A percentile compares a stretch with the other conserved stretches of the same genome.
phyloP scores from a whole-genome alignment of 1,140 invertebrate species.

The Trachymyrmex cornetzi region DNA sequence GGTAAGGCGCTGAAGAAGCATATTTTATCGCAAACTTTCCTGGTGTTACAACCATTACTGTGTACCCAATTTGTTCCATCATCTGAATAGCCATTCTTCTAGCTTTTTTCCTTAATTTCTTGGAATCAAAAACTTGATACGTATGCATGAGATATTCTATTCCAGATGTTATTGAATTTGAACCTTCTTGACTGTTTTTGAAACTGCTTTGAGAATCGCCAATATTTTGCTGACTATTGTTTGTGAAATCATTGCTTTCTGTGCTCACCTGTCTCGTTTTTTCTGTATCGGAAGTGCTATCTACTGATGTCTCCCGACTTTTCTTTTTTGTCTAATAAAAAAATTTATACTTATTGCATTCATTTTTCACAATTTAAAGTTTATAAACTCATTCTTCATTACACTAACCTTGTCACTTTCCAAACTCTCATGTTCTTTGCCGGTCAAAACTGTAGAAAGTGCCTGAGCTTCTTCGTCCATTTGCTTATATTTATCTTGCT shows the following conservation, averaged over 20 bases:
- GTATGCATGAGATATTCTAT: conserved; percentile 10
- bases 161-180: conserved; percentile 11
- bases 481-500: conserved; percentile 69
- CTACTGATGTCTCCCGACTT: neutral
- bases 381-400: conserved; percentile 11
- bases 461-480: conserved; percentile 69
- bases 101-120: conserved; percentile 66
- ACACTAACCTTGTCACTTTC: neutral
- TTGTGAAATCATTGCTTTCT: conserved; percentile 31
- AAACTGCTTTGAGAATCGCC: neutral
- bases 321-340: conserved; percentile 20
- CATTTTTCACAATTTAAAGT: conserved; percentile 15
- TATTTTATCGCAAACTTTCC: conserved; percentile 90
- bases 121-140: conserved; percentile 3
- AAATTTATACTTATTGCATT: neutral
- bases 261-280: neutral
- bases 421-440: neutral
- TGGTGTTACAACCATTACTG: conserved; percentile 72
- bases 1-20: conserved; percentile 90
- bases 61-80: conserved; percentile 74
- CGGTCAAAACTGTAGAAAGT: conserved; percentile 5
- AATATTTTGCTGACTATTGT: neutral
- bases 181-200: neutral
- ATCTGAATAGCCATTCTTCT: conserved; percentile 75
- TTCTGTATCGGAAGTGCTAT: conserved; percentile 35